A percentile compares a stretch with the other conserved stretches of the same genome.
These are phyloP conservation scores for Hydrotaea diabolus DNA, from an alignment of 2,888 invertebrate genomes.

Conservation along the genomic window DNA sequence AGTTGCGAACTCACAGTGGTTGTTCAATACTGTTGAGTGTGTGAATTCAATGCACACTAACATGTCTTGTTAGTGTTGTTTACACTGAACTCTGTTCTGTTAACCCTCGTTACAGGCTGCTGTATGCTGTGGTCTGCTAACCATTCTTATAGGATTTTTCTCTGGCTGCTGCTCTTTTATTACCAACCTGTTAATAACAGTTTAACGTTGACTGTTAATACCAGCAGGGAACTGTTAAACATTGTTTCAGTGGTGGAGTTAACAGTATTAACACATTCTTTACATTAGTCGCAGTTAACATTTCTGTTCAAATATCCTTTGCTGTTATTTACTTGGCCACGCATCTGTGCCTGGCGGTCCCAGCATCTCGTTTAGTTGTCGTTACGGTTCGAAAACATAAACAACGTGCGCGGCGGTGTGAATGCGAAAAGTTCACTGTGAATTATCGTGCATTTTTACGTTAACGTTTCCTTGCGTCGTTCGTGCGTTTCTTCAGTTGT, in stretches of 20 bases:
- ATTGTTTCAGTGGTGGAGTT: neutral
- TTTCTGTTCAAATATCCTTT: constrained; percentile 17
- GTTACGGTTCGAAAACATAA: constrained; percentile 1
- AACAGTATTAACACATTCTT: neutral
- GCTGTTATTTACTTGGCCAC: neutral
- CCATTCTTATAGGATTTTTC: no score
- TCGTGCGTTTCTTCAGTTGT: neutral
- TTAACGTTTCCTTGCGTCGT: neutral
- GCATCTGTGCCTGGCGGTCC: neutral
- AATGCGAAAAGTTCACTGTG: neutral
- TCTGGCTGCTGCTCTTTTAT: no score
- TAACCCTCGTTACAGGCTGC: no score
- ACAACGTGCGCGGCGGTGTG: neutral
- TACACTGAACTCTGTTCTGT: no score
- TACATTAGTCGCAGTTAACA: neutral
- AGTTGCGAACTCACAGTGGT: no score
- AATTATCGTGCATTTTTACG: neutral
- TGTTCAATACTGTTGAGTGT: no score
- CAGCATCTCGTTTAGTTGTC: neutral
- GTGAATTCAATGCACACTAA: no score
- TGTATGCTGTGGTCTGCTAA: no score
- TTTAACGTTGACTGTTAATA: neutral
- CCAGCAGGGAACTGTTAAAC: no score
- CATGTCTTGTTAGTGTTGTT: no score
- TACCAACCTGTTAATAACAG: neutral